Evolutionary conservation across 2,113 vertebrate species (phyloP), one percentile per base, ranked within the genome.

Genomic region (Mus spicilegus): DNA sequence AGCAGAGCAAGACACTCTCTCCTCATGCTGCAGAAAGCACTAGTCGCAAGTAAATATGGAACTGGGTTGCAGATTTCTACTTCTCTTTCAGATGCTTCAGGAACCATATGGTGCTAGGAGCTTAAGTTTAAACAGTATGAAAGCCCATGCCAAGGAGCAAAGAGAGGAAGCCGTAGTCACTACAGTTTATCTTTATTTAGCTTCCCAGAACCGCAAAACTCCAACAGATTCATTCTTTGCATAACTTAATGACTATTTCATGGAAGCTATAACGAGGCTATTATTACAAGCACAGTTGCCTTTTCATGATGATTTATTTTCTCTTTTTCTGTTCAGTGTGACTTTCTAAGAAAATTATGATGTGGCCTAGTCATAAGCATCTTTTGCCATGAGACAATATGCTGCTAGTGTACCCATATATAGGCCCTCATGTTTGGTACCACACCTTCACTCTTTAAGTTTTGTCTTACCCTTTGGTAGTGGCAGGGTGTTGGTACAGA

Each of bases 201-300:
- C 94, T 82, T 95, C 24, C 89, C 95, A 81, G 93, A 97, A 84
- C 73, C 24, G 80, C 75, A 93, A 65, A 95, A 96, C 86, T 94
- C 72, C 10, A 30, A 51, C 88, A 97, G 94, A 97, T 96, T 95
- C 96, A 96, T 92, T 72, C 82, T 91, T 63, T 30, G 4, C 84
- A 85, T 91, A 89, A 97, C 84, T 95, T 97, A 97, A 97, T 97
- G 97, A 95, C 82, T 95, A 86, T 95, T 96, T 97, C 96, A 96
- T 91, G 78, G 89, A 78, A 46, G 82, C 78, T 91, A 28, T 97
- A 97, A 97, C 88, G 84, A 96, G 92, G 67, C 82, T 92, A 90
- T 97, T 96, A 97, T 96, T 96, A 97, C 69, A 51, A 96, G 63
- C 80, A 96, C 95, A 80, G 89, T 97, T 95, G 70, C 86, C 87